These are phyloP conservation scores for Morinoia aosen DNA, from an alignment of 2,888 invertebrate species.

Conservation along the genomic window DNA sequence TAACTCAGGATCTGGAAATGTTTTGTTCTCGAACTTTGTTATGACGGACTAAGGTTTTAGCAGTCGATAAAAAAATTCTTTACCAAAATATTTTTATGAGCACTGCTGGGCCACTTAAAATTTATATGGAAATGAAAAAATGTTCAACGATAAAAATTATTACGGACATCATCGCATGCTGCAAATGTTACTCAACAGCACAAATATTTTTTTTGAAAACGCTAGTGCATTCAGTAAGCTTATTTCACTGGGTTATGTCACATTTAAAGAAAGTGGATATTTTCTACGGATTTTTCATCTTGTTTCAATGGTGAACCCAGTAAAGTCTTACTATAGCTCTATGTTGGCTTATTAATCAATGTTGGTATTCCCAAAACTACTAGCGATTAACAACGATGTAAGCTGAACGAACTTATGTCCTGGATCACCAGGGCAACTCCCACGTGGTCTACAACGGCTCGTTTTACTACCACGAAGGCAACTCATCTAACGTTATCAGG, in stretches of 20 bases:
- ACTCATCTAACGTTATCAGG: slow-evolving; percentile 62
- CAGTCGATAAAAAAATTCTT: too few species aligned
- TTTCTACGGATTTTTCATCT: neutral
- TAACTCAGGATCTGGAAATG: neutral
- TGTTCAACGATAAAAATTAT: neutral
- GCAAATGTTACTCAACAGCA: neutral
- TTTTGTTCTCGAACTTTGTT: too few species aligned
- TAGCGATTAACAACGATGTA: neutral
- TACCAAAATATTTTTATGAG: too few species aligned
- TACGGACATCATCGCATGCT: neutral
- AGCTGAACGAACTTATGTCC: neutral
- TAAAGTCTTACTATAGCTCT: neutral
- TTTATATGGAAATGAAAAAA: neutral
- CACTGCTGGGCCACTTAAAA: too few species aligned
- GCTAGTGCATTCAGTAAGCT: neutral
- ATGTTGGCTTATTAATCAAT: neutral
- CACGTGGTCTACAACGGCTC: slow-evolving; percentile 95
- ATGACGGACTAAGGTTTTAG: too few species aligned
- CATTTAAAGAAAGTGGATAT: neutral
- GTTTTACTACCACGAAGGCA: slow-evolving; percentile 83
- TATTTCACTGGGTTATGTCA: neutral
- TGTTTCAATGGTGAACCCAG: neutral
- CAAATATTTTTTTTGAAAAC: neutral
- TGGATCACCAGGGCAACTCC: slow-evolving; percentile 83
- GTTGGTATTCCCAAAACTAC: neutral